phyloP scores from a whole-genome alignment of 2,797 vertebrate genomes.

The Siniperca scherzeri region DNA sequence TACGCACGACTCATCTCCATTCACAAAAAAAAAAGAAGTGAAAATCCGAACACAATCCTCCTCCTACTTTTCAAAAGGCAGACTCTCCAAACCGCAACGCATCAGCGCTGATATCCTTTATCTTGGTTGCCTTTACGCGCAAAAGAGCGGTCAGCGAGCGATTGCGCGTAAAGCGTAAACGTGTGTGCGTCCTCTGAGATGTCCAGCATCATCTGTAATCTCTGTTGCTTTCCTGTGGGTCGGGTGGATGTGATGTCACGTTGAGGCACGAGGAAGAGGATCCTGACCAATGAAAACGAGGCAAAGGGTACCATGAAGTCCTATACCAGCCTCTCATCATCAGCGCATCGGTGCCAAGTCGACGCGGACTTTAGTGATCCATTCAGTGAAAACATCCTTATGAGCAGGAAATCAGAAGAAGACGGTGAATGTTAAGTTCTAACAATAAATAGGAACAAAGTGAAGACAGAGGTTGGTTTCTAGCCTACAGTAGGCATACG shows the following conservation, averaged over 20 bases:
- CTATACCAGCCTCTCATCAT: slow-evolving; percentile 65
- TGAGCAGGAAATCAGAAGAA: slow-evolving; percentile 4
- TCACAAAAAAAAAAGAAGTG: slow-evolving; percentile 32
- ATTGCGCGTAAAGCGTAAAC: slow-evolving; percentile 54
- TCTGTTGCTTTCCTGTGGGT: slow-evolving; percentile 73
- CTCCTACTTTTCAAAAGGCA: slow-evolving; percentile 29
- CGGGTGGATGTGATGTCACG: slow-evolving; percentile 86
- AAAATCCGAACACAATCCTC: slow-evolving; percentile 36
- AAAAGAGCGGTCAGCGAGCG: slow-evolving; percentile 22
- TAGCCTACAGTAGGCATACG: background rate
- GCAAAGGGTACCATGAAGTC: slow-evolving; percentile 59
- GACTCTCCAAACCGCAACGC: slow-evolving; percentile 34
- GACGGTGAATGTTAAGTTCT: background rate
- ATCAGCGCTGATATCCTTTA: slow-evolving; percentile 39
- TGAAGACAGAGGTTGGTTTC: background rate
- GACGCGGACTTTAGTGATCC: slow-evolving; percentile 33
- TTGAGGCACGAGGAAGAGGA: slow-evolving; percentile 62
- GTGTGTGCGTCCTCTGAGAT: slow-evolving; percentile 64
- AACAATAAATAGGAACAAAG: background rate
- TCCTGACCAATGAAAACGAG: slow-evolving; percentile 81
- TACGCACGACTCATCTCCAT: slow-evolving; percentile 66
- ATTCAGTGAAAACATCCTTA: slow-evolving; percentile 37
- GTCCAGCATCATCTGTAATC: slow-evolving; percentile 82
- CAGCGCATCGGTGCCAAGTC: slow-evolving; percentile 51
- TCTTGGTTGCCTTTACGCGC: slow-evolving; percentile 25